Evolutionary conservation across 2,113 vertebrate species (phyloP).

Genomic region (Muntiacus reevesi): DNA sequence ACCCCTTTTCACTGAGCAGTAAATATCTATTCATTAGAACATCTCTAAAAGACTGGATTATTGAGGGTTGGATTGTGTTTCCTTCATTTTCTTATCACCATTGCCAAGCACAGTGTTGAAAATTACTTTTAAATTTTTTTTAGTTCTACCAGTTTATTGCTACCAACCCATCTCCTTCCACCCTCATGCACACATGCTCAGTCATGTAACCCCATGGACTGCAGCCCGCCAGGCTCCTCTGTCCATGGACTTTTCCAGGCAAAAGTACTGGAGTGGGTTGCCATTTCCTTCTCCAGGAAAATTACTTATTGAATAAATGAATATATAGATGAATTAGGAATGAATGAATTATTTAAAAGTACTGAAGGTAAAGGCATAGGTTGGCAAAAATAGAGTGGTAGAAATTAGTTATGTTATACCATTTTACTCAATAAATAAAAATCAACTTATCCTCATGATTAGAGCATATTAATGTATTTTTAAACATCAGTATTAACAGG

Average conservation of each 20-base stretch:
- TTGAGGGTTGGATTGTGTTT: not conserved
- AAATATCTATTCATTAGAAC: not conserved
- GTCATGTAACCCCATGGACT: too few species aligned
- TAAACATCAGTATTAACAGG: not conserved
- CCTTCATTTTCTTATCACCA: not conserved
- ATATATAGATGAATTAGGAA: not conserved
- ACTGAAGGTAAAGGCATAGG: not conserved
- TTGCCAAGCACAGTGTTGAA: not conserved
- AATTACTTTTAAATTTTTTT: not conserved
- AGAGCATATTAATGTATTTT: constrained; percentile 19
- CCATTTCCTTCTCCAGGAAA: not conserved
- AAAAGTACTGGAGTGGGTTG: too few species aligned
- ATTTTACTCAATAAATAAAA: constrained; percentile 17
- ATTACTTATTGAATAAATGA: not conserved
- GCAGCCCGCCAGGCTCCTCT: too few species aligned
- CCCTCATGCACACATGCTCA: too few species aligned
- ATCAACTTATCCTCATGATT: not conserved
- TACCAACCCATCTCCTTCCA: too few species aligned
- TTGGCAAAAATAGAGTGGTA: not conserved
- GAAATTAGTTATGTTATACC: not conserved
- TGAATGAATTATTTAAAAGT: not conserved
- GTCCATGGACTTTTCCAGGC: too few species aligned
- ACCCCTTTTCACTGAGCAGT: not conserved
- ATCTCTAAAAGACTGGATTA: not conserved
- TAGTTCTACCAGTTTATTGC: too few species aligned